phyloP scores from a whole-genome alignment of 2,797 vertebrate genomes.

The Dendrocincla tyrannina region DNA sequence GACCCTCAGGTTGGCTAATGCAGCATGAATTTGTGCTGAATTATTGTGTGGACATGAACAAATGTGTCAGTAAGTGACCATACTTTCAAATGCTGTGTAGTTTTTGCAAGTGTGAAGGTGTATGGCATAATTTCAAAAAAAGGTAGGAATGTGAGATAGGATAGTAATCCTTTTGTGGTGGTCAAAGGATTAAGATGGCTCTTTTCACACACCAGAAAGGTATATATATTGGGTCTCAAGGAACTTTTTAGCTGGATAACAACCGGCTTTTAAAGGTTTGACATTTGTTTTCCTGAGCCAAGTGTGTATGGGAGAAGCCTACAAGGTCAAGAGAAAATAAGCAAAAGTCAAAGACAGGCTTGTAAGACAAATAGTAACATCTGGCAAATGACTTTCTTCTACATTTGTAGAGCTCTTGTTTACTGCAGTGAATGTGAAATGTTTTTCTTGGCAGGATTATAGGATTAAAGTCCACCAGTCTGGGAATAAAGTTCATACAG shows the following conservation, averaged over 20 bases:
- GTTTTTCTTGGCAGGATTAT: slow-evolving; percentile 72
- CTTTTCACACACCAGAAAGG: slow-evolving; percentile 6
- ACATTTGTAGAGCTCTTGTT: slow-evolving; percentile 54
- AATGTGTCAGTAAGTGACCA: not conserved
- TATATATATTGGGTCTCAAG: not conserved
- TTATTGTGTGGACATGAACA: not conserved
- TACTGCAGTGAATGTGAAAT: slow-evolving; percentile 65
- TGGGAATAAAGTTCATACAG: slow-evolving; percentile 51
- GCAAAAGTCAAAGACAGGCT: slow-evolving; percentile 75
- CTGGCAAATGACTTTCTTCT: slow-evolving; percentile 78
- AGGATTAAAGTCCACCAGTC: slow-evolving; percentile 25
- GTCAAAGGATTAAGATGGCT: not conserved
- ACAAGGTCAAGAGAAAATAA: slow-evolving; percentile 83
- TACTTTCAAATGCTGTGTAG: not conserved
- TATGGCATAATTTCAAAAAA: not conserved
- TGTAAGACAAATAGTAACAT: slow-evolving; percentile 80
- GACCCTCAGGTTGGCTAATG: not conserved
- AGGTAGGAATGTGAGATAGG: not conserved
- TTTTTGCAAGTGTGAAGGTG: not conserved
- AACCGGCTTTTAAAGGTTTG: slow-evolving; percentile 41
- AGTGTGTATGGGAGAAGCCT: slow-evolving; percentile 74
- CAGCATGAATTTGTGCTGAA: not conserved
- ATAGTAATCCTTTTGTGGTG: not conserved
- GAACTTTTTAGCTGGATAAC: not conserved
- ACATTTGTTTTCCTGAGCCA: slow-evolving; percentile 42